Base-by-base conservation (phyloP, 2,888 invertebrate genomes). In the Diadegma fenestrale region DNA sequence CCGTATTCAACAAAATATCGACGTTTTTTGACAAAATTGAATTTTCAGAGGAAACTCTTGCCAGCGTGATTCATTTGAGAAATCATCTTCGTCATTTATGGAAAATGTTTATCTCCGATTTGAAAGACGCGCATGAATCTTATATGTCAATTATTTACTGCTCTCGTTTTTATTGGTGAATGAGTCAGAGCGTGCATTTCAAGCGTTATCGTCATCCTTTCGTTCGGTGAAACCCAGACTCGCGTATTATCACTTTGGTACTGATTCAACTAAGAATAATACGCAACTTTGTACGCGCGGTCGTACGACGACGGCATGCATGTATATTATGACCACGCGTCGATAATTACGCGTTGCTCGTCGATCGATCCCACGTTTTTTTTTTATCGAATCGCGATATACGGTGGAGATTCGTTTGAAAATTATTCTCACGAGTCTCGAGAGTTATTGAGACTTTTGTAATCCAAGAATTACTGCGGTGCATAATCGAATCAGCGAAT, bases 171-270 rank as follows among this genome's bases (percentile, higher is more conserved):
- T 43, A 54, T 73, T 51, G 54, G 41, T 8, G 33, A 43, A 51
- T 85, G 81, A 85, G 73, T 85, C 84, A 81, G 30, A 63, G 68
- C 63, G 54, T 78, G 73, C 61, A 73, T 81, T n/a, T n/a, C 63
- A 54, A 51, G 58, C 69, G 17, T 78, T 78, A 73, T 78, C 78
- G 78, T 85, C 73, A 73, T 72, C 68, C 43, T 17, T 72, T 82
- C 45, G 72, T 75, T 73, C 51, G 68, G 26, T 72, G 51, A 33
- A 61, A 43, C 68, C 63, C 79, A 71, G 41, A 17, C 48, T 61
- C 82, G 71, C 82, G 71, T 30, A 43, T 43, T 33, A 61, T 69
- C 66, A 61, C 61, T 58, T 72, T 37, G 37, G 26, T 64, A 51
- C 63, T 72, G 71, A 80, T 63, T 72, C 48, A 58, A 37, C 58